Evolutionary conservation across 2,797 vertebrate species (phyloP).

Genomic region (Chloroceryle amazona): DNA sequence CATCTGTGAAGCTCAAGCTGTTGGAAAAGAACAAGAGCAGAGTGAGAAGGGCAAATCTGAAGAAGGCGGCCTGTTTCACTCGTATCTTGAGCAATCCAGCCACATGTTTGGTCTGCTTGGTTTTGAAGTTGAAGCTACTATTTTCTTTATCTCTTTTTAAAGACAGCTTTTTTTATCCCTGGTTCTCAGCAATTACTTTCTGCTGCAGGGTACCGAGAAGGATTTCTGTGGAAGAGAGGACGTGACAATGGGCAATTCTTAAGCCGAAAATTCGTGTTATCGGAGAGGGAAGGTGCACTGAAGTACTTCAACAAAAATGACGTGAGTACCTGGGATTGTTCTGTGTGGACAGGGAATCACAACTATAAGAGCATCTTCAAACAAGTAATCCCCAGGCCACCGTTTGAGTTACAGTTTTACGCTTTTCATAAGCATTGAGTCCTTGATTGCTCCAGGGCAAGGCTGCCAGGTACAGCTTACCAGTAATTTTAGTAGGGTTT

Average conservation of each 20-base stretch:
- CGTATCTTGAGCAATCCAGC: neutral
- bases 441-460: neutral
- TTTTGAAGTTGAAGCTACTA: neutral
- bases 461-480: neutral
- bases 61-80: neutral
- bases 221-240: constrained; percentile 97
- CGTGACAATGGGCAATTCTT: constrained; percentile 96
- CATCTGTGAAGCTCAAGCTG: neutral
- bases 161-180: neutral
- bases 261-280: constrained; percentile 94
- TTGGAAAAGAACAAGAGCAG: neutral
- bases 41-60: neutral
- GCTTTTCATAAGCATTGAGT: neutral
- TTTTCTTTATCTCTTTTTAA: neutral
- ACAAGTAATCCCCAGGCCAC: accelerated
- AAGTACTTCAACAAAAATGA: constrained; percentile 99
- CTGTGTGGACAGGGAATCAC: accelerated
- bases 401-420: neutral
- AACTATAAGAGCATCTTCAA: neutral
- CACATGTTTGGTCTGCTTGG: neutral
- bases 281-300: constrained; percentile 93
- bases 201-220: constrained; percentile 93
- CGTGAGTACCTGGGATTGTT: constrained; percentile 79
- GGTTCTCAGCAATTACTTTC: neutral
- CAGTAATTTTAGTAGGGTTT: neutral